Evolutionary conservation across 2,113 vertebrate species (phyloP).

Genomic region (Vulpes lagopus): DNA sequence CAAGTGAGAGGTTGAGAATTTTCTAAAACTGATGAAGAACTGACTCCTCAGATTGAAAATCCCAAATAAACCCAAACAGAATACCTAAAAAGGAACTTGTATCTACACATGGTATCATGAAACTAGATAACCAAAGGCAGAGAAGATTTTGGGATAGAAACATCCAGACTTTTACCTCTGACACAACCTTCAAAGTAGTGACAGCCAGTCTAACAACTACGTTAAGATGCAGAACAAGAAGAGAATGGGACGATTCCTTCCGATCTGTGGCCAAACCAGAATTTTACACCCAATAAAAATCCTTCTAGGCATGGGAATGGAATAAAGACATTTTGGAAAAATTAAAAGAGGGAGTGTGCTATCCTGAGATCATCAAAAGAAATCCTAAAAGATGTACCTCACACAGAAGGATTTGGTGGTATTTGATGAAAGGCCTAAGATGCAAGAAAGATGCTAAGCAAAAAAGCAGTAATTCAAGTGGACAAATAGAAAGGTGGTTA

Average conservation of each 20-base stretch:
- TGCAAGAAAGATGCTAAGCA: background rate
- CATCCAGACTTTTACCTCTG: background rate
- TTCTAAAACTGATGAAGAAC: background rate
- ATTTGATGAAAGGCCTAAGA: background rate
- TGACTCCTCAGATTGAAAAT: background rate
- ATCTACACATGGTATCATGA: background rate
- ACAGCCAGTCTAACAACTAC: background rate
- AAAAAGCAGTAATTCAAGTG: background rate
- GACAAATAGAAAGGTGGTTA: background rate
- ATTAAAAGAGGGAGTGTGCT: background rate
- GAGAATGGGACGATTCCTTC: background rate
- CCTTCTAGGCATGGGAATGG: background rate
- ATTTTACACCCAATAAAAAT: background rate
- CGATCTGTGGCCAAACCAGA: background rate
- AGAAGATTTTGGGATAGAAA: background rate
- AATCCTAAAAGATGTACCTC: background rate
- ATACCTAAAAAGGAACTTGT: background rate
- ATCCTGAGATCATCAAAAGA: background rate
- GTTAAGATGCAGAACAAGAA: background rate
- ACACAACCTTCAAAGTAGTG: background rate
- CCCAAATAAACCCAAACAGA: background rate
- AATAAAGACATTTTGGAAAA: slow-evolving; percentile 13
- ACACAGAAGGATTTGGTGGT: background rate
- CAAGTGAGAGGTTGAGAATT: background rate
- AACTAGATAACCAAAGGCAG: background rate